Evolutionary conservation across 2,797 vertebrate genomes (phyloP).

Genomic region (Sebastes paucispinis): DNA sequence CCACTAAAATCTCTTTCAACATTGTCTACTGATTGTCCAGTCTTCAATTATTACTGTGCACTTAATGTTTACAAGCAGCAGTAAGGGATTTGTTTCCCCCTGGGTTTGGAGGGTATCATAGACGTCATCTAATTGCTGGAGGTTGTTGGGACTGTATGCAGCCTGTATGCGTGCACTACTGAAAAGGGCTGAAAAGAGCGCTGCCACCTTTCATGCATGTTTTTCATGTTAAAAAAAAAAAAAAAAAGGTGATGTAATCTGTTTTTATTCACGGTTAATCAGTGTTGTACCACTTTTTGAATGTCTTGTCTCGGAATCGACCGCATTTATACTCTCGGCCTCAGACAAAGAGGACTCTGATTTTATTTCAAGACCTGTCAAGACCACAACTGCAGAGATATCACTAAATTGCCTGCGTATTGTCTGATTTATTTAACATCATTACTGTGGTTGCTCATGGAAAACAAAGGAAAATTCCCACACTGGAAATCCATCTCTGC

Average conservation of each 20-base stretch:
- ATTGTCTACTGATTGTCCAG: not conserved
- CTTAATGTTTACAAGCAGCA: not conserved
- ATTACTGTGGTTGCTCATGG: not conserved
- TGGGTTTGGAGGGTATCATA: not conserved
- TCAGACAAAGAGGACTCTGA: not conserved
- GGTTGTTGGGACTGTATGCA: not conserved
- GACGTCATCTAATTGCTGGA: not conserved
- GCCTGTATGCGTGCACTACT: not conserved
- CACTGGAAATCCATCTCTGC: not conserved
- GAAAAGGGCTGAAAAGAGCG: not conserved
- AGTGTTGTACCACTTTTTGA: not conserved
- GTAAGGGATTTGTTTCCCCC: not conserved
- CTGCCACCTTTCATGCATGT: not conserved
- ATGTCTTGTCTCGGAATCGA: not conserved
- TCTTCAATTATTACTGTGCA: not conserved
- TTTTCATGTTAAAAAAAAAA: not conserved
- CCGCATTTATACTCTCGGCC: not conserved
- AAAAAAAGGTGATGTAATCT: not conserved
- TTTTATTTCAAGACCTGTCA: not conserved
- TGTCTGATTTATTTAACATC: not conserved
- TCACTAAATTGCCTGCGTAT: not conserved
- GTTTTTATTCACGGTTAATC: not conserved
- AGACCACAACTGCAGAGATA: not conserved
- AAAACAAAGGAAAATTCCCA: not conserved
- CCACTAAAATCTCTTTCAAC: not conserved